phyloP scores from a whole-genome alignment of 1,140 invertebrate species.

The Tetragonula clypearis region DNA sequence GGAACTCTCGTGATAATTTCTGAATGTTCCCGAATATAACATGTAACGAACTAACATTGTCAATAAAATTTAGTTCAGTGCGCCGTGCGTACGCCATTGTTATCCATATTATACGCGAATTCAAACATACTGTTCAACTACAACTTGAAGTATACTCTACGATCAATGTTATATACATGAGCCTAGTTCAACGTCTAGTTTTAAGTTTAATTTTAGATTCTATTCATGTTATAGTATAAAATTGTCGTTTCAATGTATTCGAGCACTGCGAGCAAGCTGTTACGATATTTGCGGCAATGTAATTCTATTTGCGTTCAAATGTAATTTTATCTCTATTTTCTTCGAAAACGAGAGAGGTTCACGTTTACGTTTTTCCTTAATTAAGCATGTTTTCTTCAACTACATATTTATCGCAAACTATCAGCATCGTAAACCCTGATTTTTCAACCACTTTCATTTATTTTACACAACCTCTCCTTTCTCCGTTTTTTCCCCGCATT shows the following conservation, averaged over 20 bases:
- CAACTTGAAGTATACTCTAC: not conserved
- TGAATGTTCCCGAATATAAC: not conserved
- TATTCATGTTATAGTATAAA: not conserved
- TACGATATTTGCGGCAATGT: too few relatives aligned
- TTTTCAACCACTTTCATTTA: too few relatives aligned
- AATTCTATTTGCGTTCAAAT: too few relatives aligned
- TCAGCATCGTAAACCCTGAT: not conserved
- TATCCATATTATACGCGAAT: not conserved
- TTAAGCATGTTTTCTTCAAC: not conserved
- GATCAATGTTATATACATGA: not conserved
- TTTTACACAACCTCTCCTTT: too few relatives aligned
- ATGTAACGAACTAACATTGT: not conserved
- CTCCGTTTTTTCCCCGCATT: too few relatives aligned
- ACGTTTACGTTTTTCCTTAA: not conserved
- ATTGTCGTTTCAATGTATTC: not conserved
- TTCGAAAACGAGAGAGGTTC: too few relatives aligned
- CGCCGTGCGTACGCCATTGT: not conserved
- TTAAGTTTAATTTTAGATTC: not conserved
- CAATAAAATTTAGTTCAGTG: not conserved
- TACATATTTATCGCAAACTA: not conserved
- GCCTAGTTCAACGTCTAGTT: not conserved
- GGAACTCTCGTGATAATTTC: not conserved
- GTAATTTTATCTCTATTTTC: too few relatives aligned
- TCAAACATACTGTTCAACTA: not conserved
- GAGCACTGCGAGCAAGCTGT: too few relatives aligned